phyloP scores from a whole-genome alignment of 2,113 vertebrate species.

The Xiphias gladius region DNA sequence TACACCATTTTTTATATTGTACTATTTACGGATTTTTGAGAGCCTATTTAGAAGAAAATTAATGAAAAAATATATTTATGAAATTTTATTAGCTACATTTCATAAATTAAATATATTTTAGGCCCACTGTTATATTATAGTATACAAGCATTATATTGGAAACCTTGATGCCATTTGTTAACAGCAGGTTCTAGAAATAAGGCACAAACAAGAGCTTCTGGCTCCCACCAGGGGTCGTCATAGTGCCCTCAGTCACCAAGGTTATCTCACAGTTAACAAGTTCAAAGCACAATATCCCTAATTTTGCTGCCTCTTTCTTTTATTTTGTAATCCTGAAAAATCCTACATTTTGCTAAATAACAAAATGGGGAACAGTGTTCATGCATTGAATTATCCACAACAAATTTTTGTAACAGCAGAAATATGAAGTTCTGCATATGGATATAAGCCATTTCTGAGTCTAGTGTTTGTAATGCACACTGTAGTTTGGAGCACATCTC shows the following conservation, averaged over 20 bases:
- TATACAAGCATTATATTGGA: background rate
- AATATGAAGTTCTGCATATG: conserved; percentile 26
- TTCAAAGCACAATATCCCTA: conserved; percentile 30
- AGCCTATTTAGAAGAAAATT: background rate
- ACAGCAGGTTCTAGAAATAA: conserved; percentile 12
- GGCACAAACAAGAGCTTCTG: conserved; percentile 16
- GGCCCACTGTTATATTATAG: background rate
- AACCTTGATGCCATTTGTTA: background rate
- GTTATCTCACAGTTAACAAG: conserved; percentile 46
- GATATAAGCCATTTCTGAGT: conserved; percentile 58
- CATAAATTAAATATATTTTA: conserved; percentile 2
- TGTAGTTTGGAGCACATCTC: conserved; percentile 78
- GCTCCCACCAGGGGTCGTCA: conserved; percentile 82
- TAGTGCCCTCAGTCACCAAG: conserved; percentile 58
- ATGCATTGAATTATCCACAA: background rate
- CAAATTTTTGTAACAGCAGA: conserved; percentile 18
- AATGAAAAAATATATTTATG: too few species aligned
- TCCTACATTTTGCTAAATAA: background rate
- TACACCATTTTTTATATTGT: background rate
- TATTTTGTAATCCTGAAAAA: conserved; percentile 4
- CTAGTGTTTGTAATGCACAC: conserved; percentile 73
- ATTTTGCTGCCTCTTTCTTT: background rate
- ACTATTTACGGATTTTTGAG: background rate
- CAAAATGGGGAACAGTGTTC: background rate
- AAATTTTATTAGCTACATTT: background rate